Evolutionary conservation across 2,113 vertebrate species (phyloP).

Genomic region (Nibea coibor): DNA sequence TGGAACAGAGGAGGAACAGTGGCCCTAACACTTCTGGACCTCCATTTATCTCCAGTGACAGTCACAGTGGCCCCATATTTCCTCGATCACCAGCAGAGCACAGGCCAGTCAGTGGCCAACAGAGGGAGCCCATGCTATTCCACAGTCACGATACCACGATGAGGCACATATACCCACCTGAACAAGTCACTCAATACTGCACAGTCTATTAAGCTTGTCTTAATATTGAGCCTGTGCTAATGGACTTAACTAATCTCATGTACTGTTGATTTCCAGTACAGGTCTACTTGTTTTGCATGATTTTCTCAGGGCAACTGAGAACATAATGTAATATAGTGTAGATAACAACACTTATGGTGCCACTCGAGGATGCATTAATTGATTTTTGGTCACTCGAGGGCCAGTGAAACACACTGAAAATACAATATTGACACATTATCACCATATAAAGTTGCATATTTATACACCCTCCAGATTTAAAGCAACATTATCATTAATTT

Average conservation of each 20-base stretch:
- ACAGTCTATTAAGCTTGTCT: neutral
- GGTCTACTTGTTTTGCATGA: neutral
- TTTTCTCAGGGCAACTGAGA: neutral
- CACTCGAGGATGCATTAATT: neutral
- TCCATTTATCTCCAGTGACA: slow-evolving; percentile 56
- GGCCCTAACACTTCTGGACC: slow-evolving; percentile 40
- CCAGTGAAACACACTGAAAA: neutral
- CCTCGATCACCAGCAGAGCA: neutral
- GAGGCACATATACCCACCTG: neutral
- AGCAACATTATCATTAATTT: neutral
- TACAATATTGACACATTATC: neutral
- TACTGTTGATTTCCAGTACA: neutral
- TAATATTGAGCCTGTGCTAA: neutral
- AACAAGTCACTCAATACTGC: neutral
- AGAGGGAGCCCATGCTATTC: slow-evolving; percentile 83
- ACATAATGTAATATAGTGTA: neutral
- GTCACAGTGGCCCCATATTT: slow-evolving; percentile 24
- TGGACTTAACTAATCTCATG: neutral
- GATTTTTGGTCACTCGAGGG: neutral
- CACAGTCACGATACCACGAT: slow-evolving; percentile 24
- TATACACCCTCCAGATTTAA: neutral
- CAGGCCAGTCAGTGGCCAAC: slow-evolving; percentile 49
- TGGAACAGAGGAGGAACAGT: slow-evolving; percentile 12
- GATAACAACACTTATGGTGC: neutral
- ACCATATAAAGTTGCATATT: neutral